These are phyloP conservation scores for Cephalopholis sonnerati DNA, from an alignment of 2,113 vertebrate species.

Conservation along the genomic window DNA sequence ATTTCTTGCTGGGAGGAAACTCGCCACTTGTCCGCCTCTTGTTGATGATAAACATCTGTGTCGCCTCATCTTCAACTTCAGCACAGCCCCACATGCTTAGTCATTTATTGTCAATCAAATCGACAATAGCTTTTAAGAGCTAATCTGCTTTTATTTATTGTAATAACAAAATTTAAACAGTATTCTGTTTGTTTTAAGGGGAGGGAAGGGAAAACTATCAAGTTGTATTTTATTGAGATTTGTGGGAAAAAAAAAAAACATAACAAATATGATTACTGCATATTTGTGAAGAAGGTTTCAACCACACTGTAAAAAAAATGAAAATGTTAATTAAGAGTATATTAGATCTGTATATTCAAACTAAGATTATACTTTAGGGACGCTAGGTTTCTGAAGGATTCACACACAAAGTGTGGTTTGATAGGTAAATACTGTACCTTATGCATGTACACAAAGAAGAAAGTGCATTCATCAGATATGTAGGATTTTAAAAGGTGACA, in stretches of 20 bases:
- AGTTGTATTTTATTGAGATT: too few relatives aligned
- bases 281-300: background rate
- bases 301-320: background rate
- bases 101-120: conserved; percentile 26
- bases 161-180: background rate
- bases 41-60: conserved; percentile 36
- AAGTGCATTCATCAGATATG: background rate
- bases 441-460: too few relatives aligned
- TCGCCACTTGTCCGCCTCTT: conserved; percentile 18
- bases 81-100: conserved; percentile 23
- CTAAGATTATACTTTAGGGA: too few relatives aligned
- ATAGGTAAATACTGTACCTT: too few relatives aligned
- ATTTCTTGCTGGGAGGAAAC: conserved; percentile 15
- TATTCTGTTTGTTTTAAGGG: conserved; percentile 1
- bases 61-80: conserved; percentile 23
- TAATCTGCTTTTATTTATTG: conserved; percentile 17
- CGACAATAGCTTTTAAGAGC: background rate
- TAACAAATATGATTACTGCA: background rate
- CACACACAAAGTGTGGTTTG: too few relatives aligned
- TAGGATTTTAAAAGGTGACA: conserved; percentile 3
- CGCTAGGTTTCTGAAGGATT: too few relatives aligned
- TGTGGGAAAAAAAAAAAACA: background rate
- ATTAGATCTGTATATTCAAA: too few relatives aligned
- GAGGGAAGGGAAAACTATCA: background rate
- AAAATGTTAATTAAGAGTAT: too few relatives aligned